These are phyloP conservation scores for Aythya baeri DNA, from an alignment of 2,113 vertebrate genomes.

Conservation along the genomic window DNA sequence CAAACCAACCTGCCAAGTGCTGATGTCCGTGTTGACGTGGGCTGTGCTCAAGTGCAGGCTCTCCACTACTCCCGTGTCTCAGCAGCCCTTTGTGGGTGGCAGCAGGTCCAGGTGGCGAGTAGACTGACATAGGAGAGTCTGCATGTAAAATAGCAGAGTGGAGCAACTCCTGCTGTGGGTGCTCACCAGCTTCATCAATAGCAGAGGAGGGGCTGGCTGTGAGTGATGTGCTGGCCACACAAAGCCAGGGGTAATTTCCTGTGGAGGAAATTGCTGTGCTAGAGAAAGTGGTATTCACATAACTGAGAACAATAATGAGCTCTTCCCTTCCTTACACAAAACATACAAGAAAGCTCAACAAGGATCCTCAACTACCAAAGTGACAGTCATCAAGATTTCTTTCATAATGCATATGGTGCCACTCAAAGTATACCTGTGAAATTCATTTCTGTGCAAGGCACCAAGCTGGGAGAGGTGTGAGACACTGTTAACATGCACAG, in stretches of 20 bases:
- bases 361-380: not conserved
- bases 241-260: not conserved
- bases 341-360: not conserved
- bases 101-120: not conserved
- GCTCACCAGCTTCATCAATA: not conserved
- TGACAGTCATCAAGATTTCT: not conserved
- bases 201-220: not conserved
- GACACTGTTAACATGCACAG: not conserved
- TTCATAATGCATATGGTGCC: not conserved
- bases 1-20: not conserved
- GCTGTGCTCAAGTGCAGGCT: not conserved
- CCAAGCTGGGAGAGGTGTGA: not conserved
- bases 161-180: not conserved
- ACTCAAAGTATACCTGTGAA: not conserved
- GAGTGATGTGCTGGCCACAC: not conserved
- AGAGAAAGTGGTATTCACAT: fast-evolving
- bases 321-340: not conserved
- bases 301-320: fast-evolving
- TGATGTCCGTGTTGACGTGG: not conserved
- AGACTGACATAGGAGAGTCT: not conserved
- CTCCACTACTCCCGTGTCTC: not conserved
- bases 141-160: not conserved
- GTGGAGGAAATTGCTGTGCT: not conserved
- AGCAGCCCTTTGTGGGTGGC: not conserved
- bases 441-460: not conserved